A percentile compares a stretch with the other conserved stretches of the same genome.
phyloP scores from a whole-genome alignment of 1,140 invertebrate genomes.

The Pseudomyrmex sp. region DNA sequence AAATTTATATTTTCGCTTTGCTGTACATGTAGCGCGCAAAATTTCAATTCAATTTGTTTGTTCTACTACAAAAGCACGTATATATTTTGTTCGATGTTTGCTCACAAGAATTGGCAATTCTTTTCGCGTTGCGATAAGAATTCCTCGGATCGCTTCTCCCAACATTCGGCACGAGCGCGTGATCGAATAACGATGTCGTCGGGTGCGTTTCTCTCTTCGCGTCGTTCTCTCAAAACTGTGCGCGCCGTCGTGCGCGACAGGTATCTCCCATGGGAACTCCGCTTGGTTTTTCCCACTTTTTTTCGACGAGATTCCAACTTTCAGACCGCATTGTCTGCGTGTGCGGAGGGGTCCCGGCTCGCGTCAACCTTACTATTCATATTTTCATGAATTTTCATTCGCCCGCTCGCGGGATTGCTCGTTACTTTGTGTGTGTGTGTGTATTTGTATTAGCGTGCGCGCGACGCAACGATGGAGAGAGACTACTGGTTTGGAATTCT shows the following conservation, averaged over 20 bases:
- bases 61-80: not conserved
- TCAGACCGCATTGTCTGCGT: conserved; percentile 3
- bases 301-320: conserved; percentile 32
- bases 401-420: conserved; percentile 62
- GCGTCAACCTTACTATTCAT: conserved; percentile 80
- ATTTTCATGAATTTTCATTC: conserved; percentile 83
- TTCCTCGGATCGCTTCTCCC: not conserved
- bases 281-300: conserved; percentile 17
- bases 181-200: not conserved
- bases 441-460: conserved; percentile 27
- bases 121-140: not conserved
- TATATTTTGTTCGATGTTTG: not conserved
- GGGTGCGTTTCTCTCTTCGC: not conserved
- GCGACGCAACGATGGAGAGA: not conserved
- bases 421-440: conserved; percentile 67
- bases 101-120: not conserved
- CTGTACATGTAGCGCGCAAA: not conserved
- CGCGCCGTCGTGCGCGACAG: not conserved
- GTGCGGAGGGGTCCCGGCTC: conserved; percentile 4
- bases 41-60: not conserved
- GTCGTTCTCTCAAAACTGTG: not conserved
- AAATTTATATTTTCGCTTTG: conserved; percentile 3
- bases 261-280: conserved; percentile 28
- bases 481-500: conserved; percentile 21
- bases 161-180: not conserved